phyloP scores from a whole-genome alignment of 1,140 invertebrate species.

The Caerostris darwini region DNA sequence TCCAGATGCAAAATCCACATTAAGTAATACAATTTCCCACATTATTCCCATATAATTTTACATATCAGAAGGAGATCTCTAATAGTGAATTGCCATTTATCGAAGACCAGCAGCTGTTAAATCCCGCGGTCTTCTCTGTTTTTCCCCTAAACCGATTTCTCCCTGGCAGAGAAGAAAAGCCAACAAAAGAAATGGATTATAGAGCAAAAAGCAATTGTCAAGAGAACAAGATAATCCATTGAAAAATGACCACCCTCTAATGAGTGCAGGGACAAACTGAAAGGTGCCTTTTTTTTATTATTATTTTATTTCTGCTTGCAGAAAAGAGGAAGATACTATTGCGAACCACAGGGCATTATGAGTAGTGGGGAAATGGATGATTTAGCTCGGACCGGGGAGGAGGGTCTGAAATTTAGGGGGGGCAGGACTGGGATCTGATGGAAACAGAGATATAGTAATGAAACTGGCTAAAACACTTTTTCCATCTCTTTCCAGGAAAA shows the following conservation, averaged over 20 bases:
- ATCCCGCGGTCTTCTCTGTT: background rate
- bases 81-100: background rate
- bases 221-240: conserved; percentile 73
- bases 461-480: background rate
- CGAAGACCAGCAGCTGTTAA: background rate
- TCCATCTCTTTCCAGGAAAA: background rate
- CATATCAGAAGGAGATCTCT: too few relatives aligned
- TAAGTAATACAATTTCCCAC: too few relatives aligned
- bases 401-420: conserved; percentile 24
- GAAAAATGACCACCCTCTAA: conserved; percentile 70
- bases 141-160: background rate
- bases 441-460: conserved; percentile 32
- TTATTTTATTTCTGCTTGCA: background rate
- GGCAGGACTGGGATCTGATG: background rate
- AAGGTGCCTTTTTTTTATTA: conserved; percentile 27
- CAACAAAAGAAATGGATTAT: conserved; percentile 65
- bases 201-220: conserved; percentile 63
- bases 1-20: too few relatives aligned
- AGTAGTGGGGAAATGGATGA: conserved; percentile 43
- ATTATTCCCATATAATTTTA: too few relatives aligned
- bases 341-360: conserved; percentile 44
- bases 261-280: conserved; percentile 54
- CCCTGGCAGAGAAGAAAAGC: background rate
- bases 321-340: conserved; percentile 2
- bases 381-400: background rate